Evolutionary conservation across 2,888 invertebrate genomes (phyloP).

Genomic region (Tipula vernalis): DNA sequence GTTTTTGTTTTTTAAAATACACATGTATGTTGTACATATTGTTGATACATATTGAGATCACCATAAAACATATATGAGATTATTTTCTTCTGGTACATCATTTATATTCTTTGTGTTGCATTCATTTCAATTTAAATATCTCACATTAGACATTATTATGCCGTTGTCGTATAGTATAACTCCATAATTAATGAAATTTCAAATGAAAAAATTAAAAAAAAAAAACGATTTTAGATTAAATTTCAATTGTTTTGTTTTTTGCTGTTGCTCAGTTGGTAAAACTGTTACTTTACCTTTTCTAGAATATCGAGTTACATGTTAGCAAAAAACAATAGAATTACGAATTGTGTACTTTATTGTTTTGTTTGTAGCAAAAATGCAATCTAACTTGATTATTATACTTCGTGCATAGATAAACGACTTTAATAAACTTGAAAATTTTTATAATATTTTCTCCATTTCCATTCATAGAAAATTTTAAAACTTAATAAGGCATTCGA

Average conservation of each 20-base stretch:
- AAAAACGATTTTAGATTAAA: background rate
- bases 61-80: no score
- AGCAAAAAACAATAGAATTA: background rate
- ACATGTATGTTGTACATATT: no score
- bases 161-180: background rate
- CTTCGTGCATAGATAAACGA: background rate
- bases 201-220: background rate
- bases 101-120: background rate
- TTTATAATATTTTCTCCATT: background rate
- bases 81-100: no score
- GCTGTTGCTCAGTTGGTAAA: background rate
- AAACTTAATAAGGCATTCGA: background rate
- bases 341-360: background rate
- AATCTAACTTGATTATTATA: no score
- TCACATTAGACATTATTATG: background rate
- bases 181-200: background rate
- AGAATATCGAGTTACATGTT: background rate
- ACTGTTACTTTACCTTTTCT: background rate
- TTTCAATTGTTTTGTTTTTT: background rate
- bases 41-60: no score
- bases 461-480: background rate
- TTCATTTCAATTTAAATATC: background rate
- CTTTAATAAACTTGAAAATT: background rate
- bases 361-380: no score
- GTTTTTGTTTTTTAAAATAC: no score